Base-by-base conservation (phyloP, 1,140 invertebrate genomes). In the Chelonus insularis region DNA sequence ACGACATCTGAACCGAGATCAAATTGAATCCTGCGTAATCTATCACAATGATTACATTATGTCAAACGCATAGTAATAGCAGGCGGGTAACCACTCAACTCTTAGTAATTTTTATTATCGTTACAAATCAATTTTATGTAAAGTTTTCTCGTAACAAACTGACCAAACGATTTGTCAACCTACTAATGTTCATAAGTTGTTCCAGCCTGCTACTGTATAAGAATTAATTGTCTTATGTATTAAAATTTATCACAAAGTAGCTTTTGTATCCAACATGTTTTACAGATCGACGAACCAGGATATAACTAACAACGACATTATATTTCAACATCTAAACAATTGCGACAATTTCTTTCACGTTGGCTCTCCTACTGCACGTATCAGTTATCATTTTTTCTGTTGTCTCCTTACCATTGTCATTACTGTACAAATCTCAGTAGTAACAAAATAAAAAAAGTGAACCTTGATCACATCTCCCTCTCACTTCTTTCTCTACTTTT, bases 221-320 rank as follows among this genome's bases (percentile, higher is more conserved):
- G 16, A 43, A 43, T 43, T 16, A 43, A 43, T 20, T 6, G 4
- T 16, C 37, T 39, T 12, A 39, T 12, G 14, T 39, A 39, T 39
- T 39, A 39, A 12, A 5, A 12, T 39, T 5, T 3, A 39, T 14
- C 8, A 16, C 14, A 16, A n/a, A 8, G 5, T 43, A 7, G 14
- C 41, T 16, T n/a, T n/a, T 4, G 16, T 43, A 18, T 43, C 18
- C 14, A 7, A 16, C 41, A 16, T 18, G 41, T 43, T 43, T 43
- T 43, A 16, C 16, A 14, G 73, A 68, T 74, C 75, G 69, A 68
- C 65, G 72, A 75, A 77, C 71, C 70, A 73, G 73, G 71, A 72
- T 69, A 36, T 65, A 65, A 62, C 41, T 72, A 52, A 18, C 20
- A 51, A 54, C 16, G 41, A 43, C 21, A 56, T 39, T 36, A 39